Conservation (phyloP, 2,113 vertebrate genomes). For the Maccullochella peelii region DNA sequence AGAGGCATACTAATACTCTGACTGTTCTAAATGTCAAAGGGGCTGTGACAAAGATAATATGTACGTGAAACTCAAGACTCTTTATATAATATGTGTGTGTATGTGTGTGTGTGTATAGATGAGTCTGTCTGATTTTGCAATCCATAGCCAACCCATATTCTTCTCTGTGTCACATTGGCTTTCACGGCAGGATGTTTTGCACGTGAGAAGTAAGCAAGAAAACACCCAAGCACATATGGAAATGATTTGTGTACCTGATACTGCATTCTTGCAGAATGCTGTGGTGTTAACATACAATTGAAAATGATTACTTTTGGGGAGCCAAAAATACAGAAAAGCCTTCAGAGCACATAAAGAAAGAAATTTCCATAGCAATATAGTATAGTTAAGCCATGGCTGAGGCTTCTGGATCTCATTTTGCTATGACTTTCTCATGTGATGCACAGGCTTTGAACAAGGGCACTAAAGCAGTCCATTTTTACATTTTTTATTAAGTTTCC, state of each 20-base stretch:
- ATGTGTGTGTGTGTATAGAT: background rate
- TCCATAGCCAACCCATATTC: background rate
- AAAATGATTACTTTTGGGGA: slow-evolving; percentile 71
- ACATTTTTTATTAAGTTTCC: slow-evolving; percentile 74
- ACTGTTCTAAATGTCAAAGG: slow-evolving; percentile 24
- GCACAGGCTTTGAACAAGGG: slow-evolving; percentile 51
- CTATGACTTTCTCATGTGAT: slow-evolving; percentile 65
- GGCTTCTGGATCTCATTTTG: slow-evolving; percentile 46
- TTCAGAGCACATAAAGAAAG: slow-evolving; percentile 9
- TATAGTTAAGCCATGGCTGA: slow-evolving; percentile 48
- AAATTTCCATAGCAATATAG: slow-evolving; percentile 37
- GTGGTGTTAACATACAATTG: slow-evolving; percentile 73
- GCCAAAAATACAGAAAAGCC: slow-evolving; percentile 50
- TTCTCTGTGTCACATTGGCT: slow-evolving; percentile 41
- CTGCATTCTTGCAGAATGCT: slow-evolving; percentile 67
- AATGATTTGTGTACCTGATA: slow-evolving; percentile 70
- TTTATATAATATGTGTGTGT: slow-evolving; percentile 10
- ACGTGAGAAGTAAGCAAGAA: slow-evolving; percentile 55
- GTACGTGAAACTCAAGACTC: slow-evolving; percentile 5
- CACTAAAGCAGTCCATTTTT: slow-evolving; percentile 54
- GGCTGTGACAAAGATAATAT: background rate
- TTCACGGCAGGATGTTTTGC: slow-evolving; percentile 51
- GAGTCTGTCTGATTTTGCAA: slow-evolving; percentile 14
- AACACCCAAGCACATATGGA: slow-evolving; percentile 74
- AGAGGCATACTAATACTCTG: slow-evolving; percentile 16